Evolutionary conservation across 2,888 invertebrate genomes (phyloP), one percentile per base, ranked within the genome.

Genomic region (Diaperis boleti): DNA sequence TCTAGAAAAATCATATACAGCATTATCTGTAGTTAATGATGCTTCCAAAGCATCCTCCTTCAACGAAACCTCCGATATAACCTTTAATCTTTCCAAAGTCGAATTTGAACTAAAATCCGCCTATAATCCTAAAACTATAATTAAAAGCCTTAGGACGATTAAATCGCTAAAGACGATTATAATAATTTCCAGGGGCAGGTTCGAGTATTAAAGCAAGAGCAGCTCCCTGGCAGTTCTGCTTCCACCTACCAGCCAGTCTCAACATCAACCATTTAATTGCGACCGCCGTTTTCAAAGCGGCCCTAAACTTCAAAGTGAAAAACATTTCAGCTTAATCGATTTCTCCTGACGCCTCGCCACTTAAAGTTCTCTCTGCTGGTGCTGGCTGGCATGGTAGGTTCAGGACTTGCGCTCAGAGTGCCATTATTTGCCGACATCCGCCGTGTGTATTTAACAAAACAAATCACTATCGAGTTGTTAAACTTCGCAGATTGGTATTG

Each of bases 301-400:
- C 68, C 73, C 59, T 69, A 72, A 75, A 77, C 76, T 77, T 78
- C 77, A 78, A 77, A 78, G 78, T 71, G 75, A 76, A 77, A 77
- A 77, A 77, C 78, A 74, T 76, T 77, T 75, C 69, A 72, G 72
- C 71, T 73, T 76, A 77, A 78, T 78, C 77, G 78, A 77, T 78
- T 76, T 73, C 73, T 70, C 71, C 66, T 72, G 74, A 73, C 74
- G 74, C 74, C 73, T 72, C 67, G 69, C 74, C 76, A 76, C 75
- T 76, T 76, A 74, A 71, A 72, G 66, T 73, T 68, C 69, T 55
- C 69, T 56, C 55, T 59, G 50, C 65, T 67, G 55, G n/a, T n/a
- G n/a, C n/a, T n/a, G n/a, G n/a, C n/a, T n/a, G n/a, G n/a, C n/a
- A n/a, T n/a, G n/a, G 64, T 67, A 69, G 69, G 67, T 70, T 66